Evolutionary conservation across 2,888 invertebrate genomes (phyloP), one percentile per base, ranked within the genome.

Genomic region (Slavum lentiscoides): DNA sequence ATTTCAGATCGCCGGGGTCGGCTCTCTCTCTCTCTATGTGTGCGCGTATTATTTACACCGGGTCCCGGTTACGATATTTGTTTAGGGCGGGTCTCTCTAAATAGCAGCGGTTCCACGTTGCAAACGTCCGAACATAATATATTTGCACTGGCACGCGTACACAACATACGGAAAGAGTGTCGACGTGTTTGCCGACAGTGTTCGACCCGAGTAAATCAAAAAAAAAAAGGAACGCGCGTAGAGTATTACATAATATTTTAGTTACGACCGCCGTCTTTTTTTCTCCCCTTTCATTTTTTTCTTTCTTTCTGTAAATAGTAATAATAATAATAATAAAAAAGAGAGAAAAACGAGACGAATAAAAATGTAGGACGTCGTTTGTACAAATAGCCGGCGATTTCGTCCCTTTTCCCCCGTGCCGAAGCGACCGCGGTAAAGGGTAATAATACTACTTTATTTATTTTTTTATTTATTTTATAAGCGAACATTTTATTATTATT

Each of bases 121-220:
- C 80, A 80, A 80, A 80, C 80, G 70, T 64, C 64, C 72, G 64
- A 66, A 61, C 61, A 43, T 77, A 77, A 70, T 70, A 80, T 80
- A 72, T 80, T 80, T 80, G 80, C 72, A 72, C 80, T 69, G 39
- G 3, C 13, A 11, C 49, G 39, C 43, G 43, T 17, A 5, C 39
- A 30, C 30, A 30, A 30, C 30, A 30, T 30, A 30, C 30, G 30
- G 49, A n/a, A 37, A 15, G 72, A 70, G 80, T 80, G 80, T 80
- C 80, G 80, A 80, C 80, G 64, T 80, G 72, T 80, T 72, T 80
- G 72, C 43, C 80, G 70, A 80, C 80, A 80, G 80, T 58, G 66
- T 80, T 72, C 4, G 2, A 30, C 30, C 30, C 37, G 8, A 43
- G 72, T 58, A 80, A 80, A 80, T 80, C 80, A 80, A 80, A 30